These are phyloP conservation scores for Pectinophora gossypiella DNA, from an alignment of 1,140 invertebrate genomes.

Conservation along the genomic window DNA sequence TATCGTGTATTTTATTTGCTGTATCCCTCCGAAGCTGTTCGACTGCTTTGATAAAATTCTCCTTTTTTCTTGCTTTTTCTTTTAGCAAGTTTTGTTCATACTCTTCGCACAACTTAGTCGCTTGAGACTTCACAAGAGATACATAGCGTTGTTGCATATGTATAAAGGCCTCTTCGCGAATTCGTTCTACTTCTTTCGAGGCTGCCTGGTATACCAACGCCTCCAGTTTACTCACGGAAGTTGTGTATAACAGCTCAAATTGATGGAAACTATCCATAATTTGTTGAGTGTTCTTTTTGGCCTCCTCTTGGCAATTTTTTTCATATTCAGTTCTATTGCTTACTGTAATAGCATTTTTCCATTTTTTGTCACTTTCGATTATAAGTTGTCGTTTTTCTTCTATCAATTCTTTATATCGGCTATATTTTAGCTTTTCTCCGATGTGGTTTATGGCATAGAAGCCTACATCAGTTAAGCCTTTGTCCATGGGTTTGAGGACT, in stretches of 20 bases:
- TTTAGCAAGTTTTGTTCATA: constrained; percentile 36
- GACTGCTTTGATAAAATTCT: constrained; percentile 34
- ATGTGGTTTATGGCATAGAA: constrained; percentile 38
- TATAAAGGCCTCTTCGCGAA: constrained; percentile 27
- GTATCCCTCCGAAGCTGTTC: constrained; percentile 25
- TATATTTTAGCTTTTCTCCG: constrained; percentile 31
- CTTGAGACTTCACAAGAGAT: constrained; percentile 40
- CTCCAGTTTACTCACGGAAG: constrained; percentile 47
- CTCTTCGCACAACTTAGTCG: constrained; percentile 38
- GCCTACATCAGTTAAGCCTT: constrained; percentile 37
- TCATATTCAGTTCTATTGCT: constrained; percentile 30
- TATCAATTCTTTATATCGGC: constrained; percentile 33
- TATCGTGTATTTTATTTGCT: constrained; percentile 42
- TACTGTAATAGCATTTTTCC: constrained; percentile 34
- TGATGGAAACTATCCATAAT: constrained; percentile 43
- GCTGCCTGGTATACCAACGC: constrained; percentile 36
- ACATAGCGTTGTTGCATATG: constrained; percentile 40
- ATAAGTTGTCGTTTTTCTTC: constrained; percentile 35
- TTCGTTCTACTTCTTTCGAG: constrained; percentile 34
- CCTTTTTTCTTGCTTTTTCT: constrained; percentile 38
- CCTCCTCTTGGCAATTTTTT: constrained; percentile 26
- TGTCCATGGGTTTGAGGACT: constrained; percentile 42
- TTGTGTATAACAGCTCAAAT: constrained; percentile 40
- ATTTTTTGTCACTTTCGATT: constrained; percentile 37
- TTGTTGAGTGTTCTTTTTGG: constrained; percentile 34